Evolutionary conservation across 1,140 invertebrate species (phyloP), one percentile per base, ranked within the genome.

Genomic region (Cotesia typhae): DNA sequence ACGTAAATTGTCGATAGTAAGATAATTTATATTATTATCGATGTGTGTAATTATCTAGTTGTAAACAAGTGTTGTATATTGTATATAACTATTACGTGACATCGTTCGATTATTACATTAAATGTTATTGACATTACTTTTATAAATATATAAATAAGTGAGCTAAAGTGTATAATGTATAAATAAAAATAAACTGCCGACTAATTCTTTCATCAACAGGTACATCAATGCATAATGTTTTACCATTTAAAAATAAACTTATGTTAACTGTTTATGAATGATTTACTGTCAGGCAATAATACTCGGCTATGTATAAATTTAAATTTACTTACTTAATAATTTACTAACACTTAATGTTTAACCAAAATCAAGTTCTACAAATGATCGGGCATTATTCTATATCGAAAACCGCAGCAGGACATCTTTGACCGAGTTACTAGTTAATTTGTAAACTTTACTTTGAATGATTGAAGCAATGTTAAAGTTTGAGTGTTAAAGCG

Each of bases 361-460:
- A 6, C 41, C 6, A 47, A 9, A 47, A 47, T 47, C 41, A 10
- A 47, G 41, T 47, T 7, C 6, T 47, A 47, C 41, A 47, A 47
- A 47, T 5, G 6, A 47, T 47, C 6, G 10, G 5, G 6, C 41
- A 47, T 47, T 10, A 47, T 47, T 47, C 41, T 47, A 2, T 9
- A 47, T 47, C 0, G 6, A 41, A 71, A 71, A 71, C 61, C 70
- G 28, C 70, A 65, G 70, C 37, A 51, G 70, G 61, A 37, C 10
- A 36, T 65, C 70, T 65, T 71, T 71, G 61, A 38, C 36, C 61
- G 14, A 12, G 57, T 71, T 71, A 65, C 70, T 51, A 37, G 60
- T 41, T 71, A 65, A 71, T 71, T 71, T 71, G 61, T 38, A 71
- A 0, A 47, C 2, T 47, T 47, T 47, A 47, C 2, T 47, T 47